These are phyloP conservation scores for Platerodrilus igneus DNA, from an alignment of 2,888 invertebrate species.

Conservation along the genomic window DNA sequence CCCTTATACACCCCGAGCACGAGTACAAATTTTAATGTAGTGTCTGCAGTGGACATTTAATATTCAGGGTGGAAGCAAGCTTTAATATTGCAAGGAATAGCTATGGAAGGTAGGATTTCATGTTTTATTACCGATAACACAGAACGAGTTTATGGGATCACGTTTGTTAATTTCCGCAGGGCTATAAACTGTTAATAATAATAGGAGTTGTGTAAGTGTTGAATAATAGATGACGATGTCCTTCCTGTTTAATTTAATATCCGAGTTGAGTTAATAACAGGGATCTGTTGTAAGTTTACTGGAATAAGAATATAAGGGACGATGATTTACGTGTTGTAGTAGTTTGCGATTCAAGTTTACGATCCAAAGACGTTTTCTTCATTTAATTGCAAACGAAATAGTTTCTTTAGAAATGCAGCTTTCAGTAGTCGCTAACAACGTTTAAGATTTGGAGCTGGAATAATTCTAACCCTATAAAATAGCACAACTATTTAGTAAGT, in stretches of 20 bases:
- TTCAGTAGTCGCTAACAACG: no score
- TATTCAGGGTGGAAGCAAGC: constrained; percentile 20
- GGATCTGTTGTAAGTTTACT: no score
- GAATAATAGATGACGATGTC: constrained; percentile 24
- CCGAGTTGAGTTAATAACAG: constrained; percentile 7
- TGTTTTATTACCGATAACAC: constrained; percentile 37
- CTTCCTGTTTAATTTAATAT: constrained; percentile 15
- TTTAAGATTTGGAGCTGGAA: no score
- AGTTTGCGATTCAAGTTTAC: no score
- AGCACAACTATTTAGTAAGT: no score
- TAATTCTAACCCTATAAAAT: no score
- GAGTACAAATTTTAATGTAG: constrained; percentile 5
- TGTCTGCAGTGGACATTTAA: constrained; percentile 18
- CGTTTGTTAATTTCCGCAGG: constrained; percentile 37
- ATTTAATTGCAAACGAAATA: no score
- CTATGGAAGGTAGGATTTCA: constrained; percentile 27
- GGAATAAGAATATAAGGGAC: no score
- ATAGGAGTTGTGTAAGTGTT: constrained; percentile 25
- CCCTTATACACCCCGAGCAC: background rate
- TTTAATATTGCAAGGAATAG: constrained; percentile 27
- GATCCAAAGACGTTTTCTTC: no score
- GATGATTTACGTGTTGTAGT: no score
- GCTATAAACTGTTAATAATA: constrained; percentile 32
- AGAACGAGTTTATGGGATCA: constrained; percentile 35
- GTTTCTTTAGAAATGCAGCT: no score